These are phyloP conservation scores for Tamandua tetradactyla DNA, from an alignment of 2,797 vertebrate genomes.

Conservation along the genomic window DNA sequence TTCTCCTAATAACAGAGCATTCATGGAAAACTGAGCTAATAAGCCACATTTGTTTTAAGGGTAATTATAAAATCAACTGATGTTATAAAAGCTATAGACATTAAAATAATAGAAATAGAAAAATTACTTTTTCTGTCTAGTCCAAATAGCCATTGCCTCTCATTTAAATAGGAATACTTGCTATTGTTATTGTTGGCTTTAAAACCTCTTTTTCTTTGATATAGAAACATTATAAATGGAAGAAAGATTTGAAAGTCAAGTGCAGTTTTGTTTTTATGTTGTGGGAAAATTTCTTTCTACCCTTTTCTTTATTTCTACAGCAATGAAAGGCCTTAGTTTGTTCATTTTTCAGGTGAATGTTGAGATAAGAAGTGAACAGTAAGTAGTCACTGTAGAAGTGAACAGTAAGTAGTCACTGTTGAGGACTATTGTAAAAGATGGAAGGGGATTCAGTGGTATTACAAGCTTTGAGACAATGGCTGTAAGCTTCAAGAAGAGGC, in stretches of 20 bases:
- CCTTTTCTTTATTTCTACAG: constrained; percentile 31
- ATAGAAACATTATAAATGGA: constrained; percentile 30
- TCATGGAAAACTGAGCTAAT: constrained; percentile 26
- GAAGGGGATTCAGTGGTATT: neutral
- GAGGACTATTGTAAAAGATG: neutral
- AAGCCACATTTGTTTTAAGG: constrained; percentile 24
- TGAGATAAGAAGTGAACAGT: constrained; percentile 57
- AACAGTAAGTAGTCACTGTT: no score
- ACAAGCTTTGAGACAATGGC: neutral
- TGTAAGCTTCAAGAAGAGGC: neutral
- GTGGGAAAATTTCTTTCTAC: constrained; percentile 60
- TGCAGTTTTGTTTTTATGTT: constrained; percentile 49
- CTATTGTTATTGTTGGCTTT: constrained; percentile 61
- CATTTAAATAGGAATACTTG: constrained; percentile 53
- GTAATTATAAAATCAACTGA: neutral
- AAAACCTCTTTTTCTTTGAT: constrained; percentile 47
- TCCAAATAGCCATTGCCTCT: constrained; percentile 35
- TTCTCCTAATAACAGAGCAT: neutral
- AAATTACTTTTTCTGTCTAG: constrained; percentile 42
- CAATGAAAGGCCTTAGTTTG: constrained; percentile 1
- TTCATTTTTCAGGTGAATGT: constrained; percentile 42
- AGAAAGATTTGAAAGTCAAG: constrained; percentile 41
- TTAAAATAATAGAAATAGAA: constrained; percentile 33
- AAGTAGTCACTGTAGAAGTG: neutral
- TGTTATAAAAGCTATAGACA: constrained; percentile 1